Evolutionary conservation across 2,797 vertebrate species (phyloP).

Genomic region (Geotrypetes seraphini): DNA sequence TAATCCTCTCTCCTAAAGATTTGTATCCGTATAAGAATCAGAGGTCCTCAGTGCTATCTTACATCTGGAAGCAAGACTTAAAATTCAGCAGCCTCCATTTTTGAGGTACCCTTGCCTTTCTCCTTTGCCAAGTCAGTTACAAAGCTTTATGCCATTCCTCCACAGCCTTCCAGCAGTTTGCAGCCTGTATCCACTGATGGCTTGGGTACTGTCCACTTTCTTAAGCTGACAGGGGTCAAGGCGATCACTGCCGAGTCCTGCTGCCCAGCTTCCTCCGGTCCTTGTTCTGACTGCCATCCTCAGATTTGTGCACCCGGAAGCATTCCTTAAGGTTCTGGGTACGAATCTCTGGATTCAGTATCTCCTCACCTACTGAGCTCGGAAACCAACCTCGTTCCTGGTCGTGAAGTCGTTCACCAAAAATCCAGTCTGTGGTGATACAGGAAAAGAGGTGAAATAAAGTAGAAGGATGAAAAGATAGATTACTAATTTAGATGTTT

Average conservation of each 20-base stretch:
- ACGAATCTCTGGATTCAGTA: slow-evolving; percentile 81
- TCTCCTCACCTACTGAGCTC: slow-evolving; percentile 79
- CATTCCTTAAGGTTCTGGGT: slow-evolving; percentile 88
- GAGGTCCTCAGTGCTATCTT: neutral
- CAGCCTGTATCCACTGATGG: slow-evolving; percentile 2
- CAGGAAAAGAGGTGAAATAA: neutral
- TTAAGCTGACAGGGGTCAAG: accelerated
- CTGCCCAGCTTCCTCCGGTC: slow-evolving; percentile 62
- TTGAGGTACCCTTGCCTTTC: neutral
- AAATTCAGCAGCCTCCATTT: neutral
- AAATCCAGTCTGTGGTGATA: slow-evolving; percentile 76
- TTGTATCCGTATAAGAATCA: no score
- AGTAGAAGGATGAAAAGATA: no score
- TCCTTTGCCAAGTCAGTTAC: accelerated
- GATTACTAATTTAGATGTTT: no score
- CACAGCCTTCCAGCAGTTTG: neutral
- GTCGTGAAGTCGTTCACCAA: slow-evolving; percentile 87
- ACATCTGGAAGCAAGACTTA: neutral
- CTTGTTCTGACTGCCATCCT: slow-evolving; percentile 57
- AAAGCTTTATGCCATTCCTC: neutral
- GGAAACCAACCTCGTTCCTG: slow-evolving; percentile 95
- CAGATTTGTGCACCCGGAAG: slow-evolving; percentile 79
- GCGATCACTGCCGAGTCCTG: slow-evolving; percentile 55
- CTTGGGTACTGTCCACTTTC: neutral
- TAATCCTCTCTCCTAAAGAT: no score